A percentile compares a stretch with the other conserved stretches of the same genome.
These are phyloP conservation scores for Myiozetetes cayanensis DNA, from an alignment of 2,113 vertebrate species.

Conservation along the genomic window DNA sequence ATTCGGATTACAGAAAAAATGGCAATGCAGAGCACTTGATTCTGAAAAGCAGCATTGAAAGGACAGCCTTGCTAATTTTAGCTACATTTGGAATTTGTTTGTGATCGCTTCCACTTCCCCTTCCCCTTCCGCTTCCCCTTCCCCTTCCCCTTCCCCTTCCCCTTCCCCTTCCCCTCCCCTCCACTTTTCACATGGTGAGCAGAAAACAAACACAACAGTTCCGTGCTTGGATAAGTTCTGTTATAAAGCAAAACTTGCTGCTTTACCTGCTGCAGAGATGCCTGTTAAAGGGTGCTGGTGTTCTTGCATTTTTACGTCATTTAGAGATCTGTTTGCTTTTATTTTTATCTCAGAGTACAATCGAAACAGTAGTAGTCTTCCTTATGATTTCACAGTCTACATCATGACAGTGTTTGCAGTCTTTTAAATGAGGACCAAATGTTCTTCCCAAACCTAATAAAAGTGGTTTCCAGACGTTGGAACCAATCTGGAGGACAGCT, in stretches of 20 bases:
- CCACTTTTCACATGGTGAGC: not conserved
- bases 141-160: not conserved
- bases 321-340: not conserved
- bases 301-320: slow-evolving; percentile 5
- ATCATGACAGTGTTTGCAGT: slow-evolving; percentile 47
- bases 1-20: slow-evolving; percentile 30
- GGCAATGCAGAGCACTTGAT: not conserved
- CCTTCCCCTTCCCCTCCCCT: not conserved
- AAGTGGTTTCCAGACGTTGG: slow-evolving; percentile 70
- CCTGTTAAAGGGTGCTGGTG: slow-evolving; percentile 8
- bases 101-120: not conserved
- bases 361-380: slow-evolving; percentile 69
- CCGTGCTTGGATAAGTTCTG: not conserved
- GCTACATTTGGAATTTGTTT: not conserved
- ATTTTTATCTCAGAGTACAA: slow-evolving; percentile 57
- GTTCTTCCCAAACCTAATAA: slow-evolving; percentile 47
- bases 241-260: not conserved
- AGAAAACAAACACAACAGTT: not conserved
- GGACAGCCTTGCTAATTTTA: slow-evolving; percentile 3
- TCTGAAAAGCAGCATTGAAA: slow-evolving; percentile 13
- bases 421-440: slow-evolving; percentile 72
- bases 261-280: not conserved
- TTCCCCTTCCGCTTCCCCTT: too few species aligned
- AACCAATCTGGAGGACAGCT: slow-evolving; percentile 59
- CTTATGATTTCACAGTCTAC: slow-evolving; percentile 66